Evolutionary conservation across 2,797 vertebrate genomes (phyloP).

Genomic region (Vultur gryphus): DNA sequence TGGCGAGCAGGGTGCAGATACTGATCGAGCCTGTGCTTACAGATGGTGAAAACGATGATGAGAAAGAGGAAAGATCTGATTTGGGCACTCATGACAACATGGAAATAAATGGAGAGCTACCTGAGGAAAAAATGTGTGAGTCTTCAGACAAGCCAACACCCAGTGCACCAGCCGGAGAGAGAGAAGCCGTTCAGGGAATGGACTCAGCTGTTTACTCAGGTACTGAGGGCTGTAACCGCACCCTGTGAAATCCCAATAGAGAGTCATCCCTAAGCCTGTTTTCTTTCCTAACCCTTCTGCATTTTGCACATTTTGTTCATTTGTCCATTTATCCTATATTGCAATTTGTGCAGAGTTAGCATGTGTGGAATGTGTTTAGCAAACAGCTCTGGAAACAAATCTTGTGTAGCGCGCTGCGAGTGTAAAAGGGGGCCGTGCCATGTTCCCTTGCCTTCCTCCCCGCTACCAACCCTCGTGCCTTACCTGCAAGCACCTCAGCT

Average conservation of each 20-base stretch:
- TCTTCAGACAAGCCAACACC: not conserved
- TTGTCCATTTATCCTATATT: not conserved
- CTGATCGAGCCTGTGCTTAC: slow-evolving; percentile 58
- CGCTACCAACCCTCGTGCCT: not conserved
- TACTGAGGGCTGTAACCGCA: not conserved
- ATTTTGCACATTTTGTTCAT: not conserved
- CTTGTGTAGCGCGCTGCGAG: accelerated
- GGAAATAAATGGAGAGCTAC: slow-evolving; percentile 4
- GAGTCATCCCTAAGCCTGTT: not conserved
- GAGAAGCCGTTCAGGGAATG: not conserved
- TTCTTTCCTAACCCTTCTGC: not conserved
- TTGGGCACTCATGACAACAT: not conserved
- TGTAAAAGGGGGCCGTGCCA: not conserved
- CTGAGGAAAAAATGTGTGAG: not conserved
- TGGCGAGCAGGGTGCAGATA: slow-evolving; percentile 48
- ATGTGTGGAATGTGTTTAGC: not conserved
- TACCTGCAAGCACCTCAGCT: not conserved
- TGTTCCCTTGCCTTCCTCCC: not conserved
- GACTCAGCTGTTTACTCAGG: slow-evolving; percentile 50
- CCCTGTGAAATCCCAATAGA: not conserved
- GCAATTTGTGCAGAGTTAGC: not conserved
- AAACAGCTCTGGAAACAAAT: not conserved
- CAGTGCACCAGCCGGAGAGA: not conserved
- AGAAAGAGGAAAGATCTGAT: not conserved
- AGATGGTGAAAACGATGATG: not conserved